Evolutionary conservation across 2,113 vertebrate genomes (phyloP).

Genomic region (Numida meleagris): DNA sequence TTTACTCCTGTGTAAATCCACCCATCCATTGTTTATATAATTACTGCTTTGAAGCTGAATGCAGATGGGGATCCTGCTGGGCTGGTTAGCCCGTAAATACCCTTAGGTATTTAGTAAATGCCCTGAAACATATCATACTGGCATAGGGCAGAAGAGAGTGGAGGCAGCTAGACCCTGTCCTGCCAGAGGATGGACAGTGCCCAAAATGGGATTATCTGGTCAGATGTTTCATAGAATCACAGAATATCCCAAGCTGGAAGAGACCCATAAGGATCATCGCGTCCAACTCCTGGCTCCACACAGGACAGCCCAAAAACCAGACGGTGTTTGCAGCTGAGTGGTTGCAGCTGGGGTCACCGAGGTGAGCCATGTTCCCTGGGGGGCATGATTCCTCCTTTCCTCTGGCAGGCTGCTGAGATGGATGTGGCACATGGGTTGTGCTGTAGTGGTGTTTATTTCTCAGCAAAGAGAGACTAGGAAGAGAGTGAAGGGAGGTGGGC

Average conservation of each 20-base stretch:
- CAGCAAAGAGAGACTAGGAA: neutral
- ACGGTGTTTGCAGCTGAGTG: neutral
- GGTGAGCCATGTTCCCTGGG: neutral
- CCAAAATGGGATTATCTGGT: neutral
- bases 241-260: too few species aligned
- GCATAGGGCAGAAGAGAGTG: neutral
- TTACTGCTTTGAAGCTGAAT: constrained; percentile 16
- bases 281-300: too few species aligned
- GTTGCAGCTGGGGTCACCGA: neutral
- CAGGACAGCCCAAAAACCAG: too few species aligned
- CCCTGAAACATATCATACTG: neutral
- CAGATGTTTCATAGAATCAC: neutral
- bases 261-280: too few species aligned
- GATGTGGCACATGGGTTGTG: neutral
- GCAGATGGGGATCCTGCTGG: neutral
- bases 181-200: neutral
- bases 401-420: neutral
- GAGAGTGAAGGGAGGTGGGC: neutral
- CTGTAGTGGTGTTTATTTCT: neutral
- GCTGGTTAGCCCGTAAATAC: constrained; percentile 15
- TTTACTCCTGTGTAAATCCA: constrained; percentile 11
- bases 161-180: neutral
- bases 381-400: neutral
- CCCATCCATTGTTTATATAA: constrained; percentile 19
- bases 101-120: neutral